Conservation (phyloP, 2,113 vertebrate species). For the Alectura lathami region DNA sequence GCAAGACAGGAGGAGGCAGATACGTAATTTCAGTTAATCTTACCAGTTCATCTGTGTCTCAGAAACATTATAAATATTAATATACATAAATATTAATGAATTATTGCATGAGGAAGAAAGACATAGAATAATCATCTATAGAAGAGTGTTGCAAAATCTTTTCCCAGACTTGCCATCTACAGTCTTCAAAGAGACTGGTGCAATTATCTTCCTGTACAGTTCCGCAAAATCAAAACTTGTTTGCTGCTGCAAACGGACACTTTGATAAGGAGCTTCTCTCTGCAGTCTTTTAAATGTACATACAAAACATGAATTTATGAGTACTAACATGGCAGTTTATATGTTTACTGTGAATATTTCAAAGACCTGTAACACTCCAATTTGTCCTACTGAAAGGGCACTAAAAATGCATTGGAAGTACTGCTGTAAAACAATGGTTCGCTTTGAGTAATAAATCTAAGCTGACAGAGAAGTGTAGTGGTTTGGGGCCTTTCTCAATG, state of each 20-base stretch:
- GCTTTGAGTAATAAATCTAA: slow-evolving; percentile 23
- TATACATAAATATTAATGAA: slow-evolving; percentile 35
- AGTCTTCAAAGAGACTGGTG: not conserved
- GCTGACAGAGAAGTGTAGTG: not conserved
- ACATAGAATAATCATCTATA: not conserved
- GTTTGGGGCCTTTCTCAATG: slow-evolving; percentile 31
- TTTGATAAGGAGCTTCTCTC: not conserved
- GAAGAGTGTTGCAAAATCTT: not conserved
- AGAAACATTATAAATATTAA: slow-evolving; percentile 38
- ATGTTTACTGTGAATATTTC: slow-evolving; percentile 41
- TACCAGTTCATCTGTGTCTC: not conserved
- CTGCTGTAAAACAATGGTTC: not conserved
- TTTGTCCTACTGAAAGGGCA: not conserved
- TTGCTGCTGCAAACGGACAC: slow-evolving; percentile 8
- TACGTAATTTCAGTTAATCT: slow-evolving; percentile 35
- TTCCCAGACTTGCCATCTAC: not conserved
- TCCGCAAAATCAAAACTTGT: not conserved
- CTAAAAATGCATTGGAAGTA: not conserved
- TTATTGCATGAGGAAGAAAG: not conserved
- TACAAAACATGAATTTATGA: slow-evolving; percentile 3
- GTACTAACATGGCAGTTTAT: not conserved
- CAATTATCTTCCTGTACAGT: not conserved
- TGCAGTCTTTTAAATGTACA: not conserved
- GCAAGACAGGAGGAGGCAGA: not conserved
- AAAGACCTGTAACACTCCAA: slow-evolving; percentile 10